These are phyloP conservation scores for Sphyrna mokarran DNA, from an alignment of 2,113 vertebrate species.

Conservation along the genomic window DNA sequence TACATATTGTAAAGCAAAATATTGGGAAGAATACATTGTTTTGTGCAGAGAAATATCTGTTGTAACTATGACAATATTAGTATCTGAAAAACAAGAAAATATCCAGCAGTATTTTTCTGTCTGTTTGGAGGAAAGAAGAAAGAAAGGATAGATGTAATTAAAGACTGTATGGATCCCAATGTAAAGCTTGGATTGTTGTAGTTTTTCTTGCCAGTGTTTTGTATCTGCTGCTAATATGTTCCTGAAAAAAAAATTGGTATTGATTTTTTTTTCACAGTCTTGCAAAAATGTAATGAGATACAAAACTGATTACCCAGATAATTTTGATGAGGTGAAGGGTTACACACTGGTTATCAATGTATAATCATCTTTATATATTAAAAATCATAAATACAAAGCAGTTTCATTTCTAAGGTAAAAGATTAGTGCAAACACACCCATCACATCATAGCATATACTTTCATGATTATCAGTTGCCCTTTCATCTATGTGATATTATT, in stretches of 20 bases:
- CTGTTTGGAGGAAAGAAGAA: background rate
- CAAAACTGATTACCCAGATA: background rate
- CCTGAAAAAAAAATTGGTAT: conserved; percentile 25
- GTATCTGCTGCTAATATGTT: background rate
- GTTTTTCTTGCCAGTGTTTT: background rate
- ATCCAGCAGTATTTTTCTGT: background rate
- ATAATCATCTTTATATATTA: background rate
- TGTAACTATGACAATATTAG: background rate
- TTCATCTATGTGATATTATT: background rate
- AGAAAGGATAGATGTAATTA: background rate
- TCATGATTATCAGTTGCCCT: background rate
- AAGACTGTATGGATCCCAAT: background rate
- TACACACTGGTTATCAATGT: background rate
- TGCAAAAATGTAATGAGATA: conserved; percentile 15
- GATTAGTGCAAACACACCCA: background rate
- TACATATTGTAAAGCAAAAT: background rate
- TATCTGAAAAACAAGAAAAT: background rate
- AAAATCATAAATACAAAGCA: background rate
- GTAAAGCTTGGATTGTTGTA: background rate
- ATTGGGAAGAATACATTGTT: background rate
- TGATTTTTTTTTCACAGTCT: conserved; percentile 7
- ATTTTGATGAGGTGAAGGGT: background rate
- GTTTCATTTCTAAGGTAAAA: background rate
- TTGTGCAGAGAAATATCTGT: background rate
- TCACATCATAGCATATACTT: background rate